Evolutionary conservation across 2,888 invertebrate genomes (phyloP), one percentile per base, ranked within the genome.

Genomic region (Plebejus melissa): DNA sequence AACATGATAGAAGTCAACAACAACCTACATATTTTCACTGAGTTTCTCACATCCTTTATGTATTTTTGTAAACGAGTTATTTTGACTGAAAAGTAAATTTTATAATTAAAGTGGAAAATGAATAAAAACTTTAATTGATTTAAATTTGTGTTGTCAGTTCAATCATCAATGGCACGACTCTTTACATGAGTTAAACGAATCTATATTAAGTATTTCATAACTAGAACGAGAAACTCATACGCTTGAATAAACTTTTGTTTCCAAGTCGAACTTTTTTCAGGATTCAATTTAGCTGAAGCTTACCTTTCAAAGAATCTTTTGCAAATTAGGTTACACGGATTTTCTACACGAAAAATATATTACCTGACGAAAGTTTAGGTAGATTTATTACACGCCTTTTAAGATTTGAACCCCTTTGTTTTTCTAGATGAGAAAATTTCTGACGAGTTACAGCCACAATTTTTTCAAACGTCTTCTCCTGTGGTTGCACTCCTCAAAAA

Each of bases 281-380:
- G 0, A 36, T 65, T 65, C 65, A 65, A 65, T 65, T 65, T 36
- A 65, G 65, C 16, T 36, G 65, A 13, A 65, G 65, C 65, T 65
- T 65, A 65, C 65, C 65, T 65, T 32, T 65, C 32, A 65, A 65
- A 65, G 65, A 65, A 5, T 65, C 32, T 65, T 65, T 36, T 16
- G 65, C 32, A 65, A 65, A 36, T 65, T 65, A 65, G 65, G 32
- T 65, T 16, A 32, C 6, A 32, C 16, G 65, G 32, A 65, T 65
- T 65, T 65, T 36, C 32, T 16, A 9, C 32, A 16, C 32, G 65
- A 36, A 16, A 65, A 36, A 65, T 65, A 65, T 65, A 65, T 65
- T 65, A 65, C 65, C 65, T 65, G 32, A 28, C 16, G 16, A 65
- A 65, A 36, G 32, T 65, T 65, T 65, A 36, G 32, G 13, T 65